phyloP scores from a whole-genome alignment of 1,140 invertebrate species.

The Euschistus heros region DNA sequence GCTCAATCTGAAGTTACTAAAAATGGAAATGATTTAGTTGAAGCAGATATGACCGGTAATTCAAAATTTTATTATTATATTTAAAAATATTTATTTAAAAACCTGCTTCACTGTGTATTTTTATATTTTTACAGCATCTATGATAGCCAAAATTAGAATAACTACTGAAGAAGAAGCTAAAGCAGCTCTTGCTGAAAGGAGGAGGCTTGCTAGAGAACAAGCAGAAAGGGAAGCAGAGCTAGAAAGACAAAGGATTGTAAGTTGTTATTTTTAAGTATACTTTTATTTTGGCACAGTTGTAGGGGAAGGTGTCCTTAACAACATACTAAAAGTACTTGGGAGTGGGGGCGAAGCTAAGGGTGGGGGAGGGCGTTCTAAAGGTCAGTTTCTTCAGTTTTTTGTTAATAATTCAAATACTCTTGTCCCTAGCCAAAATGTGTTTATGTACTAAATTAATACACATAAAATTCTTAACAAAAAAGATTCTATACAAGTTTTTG shows the following conservation, averaged over 20 bases:
- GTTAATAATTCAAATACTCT: no score
- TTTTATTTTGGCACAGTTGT: no score
- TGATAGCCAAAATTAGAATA: slow-evolving; percentile 60
- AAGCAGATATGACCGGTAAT: slow-evolving; percentile 26
- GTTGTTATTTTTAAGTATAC: slow-evolving; percentile 18
- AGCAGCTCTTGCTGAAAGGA: slow-evolving; percentile 73
- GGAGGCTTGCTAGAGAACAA: slow-evolving; percentile 70
- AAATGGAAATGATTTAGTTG: slow-evolving; percentile 34
- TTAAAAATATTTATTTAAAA: neutral
- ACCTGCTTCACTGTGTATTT: neutral
- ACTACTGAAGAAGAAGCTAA: slow-evolving; percentile 83
- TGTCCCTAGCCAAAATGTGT: no score
- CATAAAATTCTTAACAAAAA: no score
- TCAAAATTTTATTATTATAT: neutral
- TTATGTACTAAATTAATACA: no score
- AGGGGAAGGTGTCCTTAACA: no score
- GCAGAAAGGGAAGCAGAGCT: slow-evolving; percentile 74
- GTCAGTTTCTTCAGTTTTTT: no score
- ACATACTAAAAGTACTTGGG: no score
- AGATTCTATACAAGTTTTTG: no score
- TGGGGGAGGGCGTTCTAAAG: no score
- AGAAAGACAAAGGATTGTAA: slow-evolving; percentile 56
- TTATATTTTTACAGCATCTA: slow-evolving; percentile 43
- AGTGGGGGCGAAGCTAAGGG: no score
- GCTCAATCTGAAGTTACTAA: slow-evolving; percentile 36